Conservation (phyloP, 2,797 vertebrate genomes). For the Pterois miles region DNA sequence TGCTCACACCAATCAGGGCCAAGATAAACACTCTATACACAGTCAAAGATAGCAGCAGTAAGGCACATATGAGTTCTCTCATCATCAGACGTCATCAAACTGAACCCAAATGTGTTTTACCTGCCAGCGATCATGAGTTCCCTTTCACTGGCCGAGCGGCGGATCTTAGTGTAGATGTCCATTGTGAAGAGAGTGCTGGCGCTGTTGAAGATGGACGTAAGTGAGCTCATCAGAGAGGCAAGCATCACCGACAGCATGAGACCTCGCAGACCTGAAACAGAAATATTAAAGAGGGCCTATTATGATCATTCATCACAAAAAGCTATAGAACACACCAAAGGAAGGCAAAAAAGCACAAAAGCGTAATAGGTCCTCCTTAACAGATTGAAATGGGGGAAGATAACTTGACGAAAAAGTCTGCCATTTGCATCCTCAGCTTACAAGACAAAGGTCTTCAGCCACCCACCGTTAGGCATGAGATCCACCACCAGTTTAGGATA, state of each 20-base stretch:
- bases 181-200: conserved; percentile 96
- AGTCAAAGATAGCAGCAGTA: neutral
- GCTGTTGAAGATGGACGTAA: conserved; percentile 98
- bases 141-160: conserved; percentile 82
- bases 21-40: conserved; percentile 89
- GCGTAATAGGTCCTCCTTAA: neutral
- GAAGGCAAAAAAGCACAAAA: no score
- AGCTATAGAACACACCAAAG: no score
- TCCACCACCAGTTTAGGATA: conserved; percentile 93
- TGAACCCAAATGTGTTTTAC: conserved; percentile 60
- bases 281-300: neutral
- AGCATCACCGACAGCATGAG: conserved; percentile 97
- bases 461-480: conserved; percentile 94
- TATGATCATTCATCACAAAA: no score
- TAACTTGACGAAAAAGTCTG: neutral
- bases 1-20: conserved; percentile 89
- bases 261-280: conserved; percentile 89
- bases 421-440: neutral
- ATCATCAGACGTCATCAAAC: conserved; percentile 73
- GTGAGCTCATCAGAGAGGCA: conserved; percentile 97
- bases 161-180: conserved; percentile 93
- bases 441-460: neutral
- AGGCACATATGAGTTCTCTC: neutral
- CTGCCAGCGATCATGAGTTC: conserved; percentile 95
- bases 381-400: neutral